Conservation (phyloP, 2,888 invertebrate genomes). For the Eupithecia subumbrata region DNA sequence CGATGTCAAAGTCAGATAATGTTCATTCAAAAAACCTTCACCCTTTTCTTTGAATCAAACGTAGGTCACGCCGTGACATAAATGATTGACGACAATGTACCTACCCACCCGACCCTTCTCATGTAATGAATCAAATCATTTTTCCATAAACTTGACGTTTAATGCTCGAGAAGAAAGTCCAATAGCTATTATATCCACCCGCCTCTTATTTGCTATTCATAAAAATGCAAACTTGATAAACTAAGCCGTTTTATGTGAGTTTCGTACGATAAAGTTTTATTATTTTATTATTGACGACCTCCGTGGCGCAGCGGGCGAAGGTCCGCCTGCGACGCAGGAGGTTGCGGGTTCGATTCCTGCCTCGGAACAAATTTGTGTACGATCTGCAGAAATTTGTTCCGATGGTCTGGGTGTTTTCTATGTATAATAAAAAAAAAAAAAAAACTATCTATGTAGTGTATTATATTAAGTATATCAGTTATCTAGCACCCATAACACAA, state of each 20-base stretch:
- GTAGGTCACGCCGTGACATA: conserved; percentile 17
- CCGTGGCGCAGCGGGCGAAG: too few species aligned
- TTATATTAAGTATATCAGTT: too few species aligned
- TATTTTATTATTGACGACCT: too few species aligned
- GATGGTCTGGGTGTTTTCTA: too few species aligned
- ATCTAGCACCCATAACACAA: too few species aligned
- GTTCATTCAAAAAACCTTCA: conserved; percentile 13
- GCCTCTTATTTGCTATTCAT: conserved; percentile 13
- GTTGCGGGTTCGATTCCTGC: too few species aligned
- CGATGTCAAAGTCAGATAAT: conserved; percentile 14
- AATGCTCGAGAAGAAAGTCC: not conserved
- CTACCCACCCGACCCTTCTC: not conserved
- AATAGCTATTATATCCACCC: not conserved
- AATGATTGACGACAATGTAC: conserved; percentile 23
- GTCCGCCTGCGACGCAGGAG: too few species aligned
- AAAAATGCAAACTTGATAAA: conserved; percentile 21
- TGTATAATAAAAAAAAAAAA: too few species aligned
- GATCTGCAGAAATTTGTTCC: too few species aligned
- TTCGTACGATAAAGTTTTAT: conserved; percentile 18
- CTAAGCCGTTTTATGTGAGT: conserved; percentile 12
- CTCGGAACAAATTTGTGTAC: too few species aligned
- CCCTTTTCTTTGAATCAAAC: conserved; percentile 16
- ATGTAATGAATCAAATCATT: conserved; percentile 17
- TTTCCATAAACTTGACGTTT: conserved; percentile 3
- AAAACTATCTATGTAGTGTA: too few species aligned